Base-by-base conservation (phyloP, 2,888 invertebrate genomes). In the Rhodophaea formosa region DNA sequence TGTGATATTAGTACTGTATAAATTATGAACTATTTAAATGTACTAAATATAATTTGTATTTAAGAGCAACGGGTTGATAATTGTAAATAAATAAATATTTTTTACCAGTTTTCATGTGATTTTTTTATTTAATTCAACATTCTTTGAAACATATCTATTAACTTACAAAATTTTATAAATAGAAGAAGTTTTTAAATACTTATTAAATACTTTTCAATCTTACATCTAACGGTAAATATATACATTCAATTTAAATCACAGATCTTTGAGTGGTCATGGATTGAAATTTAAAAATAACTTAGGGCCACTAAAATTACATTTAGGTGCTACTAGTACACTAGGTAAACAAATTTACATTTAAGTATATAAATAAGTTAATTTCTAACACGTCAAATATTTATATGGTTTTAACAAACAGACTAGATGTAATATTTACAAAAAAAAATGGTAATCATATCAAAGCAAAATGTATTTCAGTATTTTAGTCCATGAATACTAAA, bases 231-330 rank as follows among this genome's bases (percentile, higher is more conserved):
- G 35, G 12, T 35, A 35, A 51, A 7, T 51, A 51, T 51, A 17
- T 51, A 51, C 51, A 51, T 35, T n/a, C 47, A 47, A 51, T 7
- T 17, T 55, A 45, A 66, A 77, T 77, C 77, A 77, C 78, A 77
- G 78, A 65, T 72, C 61, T 70, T 73, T 75, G 72, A 74, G 73
- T 74, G 73, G 75, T 64, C 59, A 58, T 56, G 53, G 53, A 60
- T 12, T 46, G 8, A 58, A 58, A 59, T 58, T 57, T 43, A 60
- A 49, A 49, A 30, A 14, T 23, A 23, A 23, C 23, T 23, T 23
- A 23, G n/a, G n/a, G n/a, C n/a, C n/a, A n/a, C n/a, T n/a, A 23
- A 23, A 23, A 5, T 23, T 23, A 23, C 23, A n/a, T n/a, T n/a
- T n/a, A n/a, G n/a, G n/a, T n/a, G n/a, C n/a, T n/a, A n/a, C n/a